phyloP scores from a whole-genome alignment of 2,113 vertebrate species.

The Apistogramma diplotaenia region DNA sequence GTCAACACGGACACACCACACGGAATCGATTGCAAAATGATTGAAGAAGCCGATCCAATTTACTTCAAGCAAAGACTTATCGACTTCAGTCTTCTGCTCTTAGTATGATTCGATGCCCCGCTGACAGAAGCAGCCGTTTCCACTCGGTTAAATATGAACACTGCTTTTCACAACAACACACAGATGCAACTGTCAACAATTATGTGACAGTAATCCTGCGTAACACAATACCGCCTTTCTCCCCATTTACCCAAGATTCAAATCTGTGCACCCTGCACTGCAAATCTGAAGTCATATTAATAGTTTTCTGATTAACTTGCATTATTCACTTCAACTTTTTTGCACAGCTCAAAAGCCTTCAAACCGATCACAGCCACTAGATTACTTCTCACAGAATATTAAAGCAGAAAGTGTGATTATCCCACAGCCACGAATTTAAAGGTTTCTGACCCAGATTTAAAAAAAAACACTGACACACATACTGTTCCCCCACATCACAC shows the following conservation, averaged over 20 bases:
- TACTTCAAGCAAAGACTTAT: slow-evolving; percentile 53
- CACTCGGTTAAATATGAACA: slow-evolving; percentile 39
- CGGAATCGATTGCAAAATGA: slow-evolving; percentile 56
- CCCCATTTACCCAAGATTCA: not conserved
- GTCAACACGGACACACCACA: slow-evolving; percentile 18
- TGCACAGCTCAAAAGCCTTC: not conserved
- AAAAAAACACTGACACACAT: slow-evolving; percentile 9
- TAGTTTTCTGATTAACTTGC: not conserved
- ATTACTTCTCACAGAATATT: slow-evolving; percentile 8
- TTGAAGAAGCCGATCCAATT: slow-evolving; percentile 64
- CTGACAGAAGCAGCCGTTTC: slow-evolving; percentile 30
- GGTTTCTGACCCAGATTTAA: slow-evolving; percentile 25
- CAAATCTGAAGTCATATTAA: not conserved
- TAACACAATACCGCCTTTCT: not conserved
- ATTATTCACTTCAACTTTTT: not conserved
- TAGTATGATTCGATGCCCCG: slow-evolving; percentile 30
- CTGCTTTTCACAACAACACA: slow-evolving; percentile 12
- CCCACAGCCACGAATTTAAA: slow-evolving; percentile 6
- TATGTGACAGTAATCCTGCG: slow-evolving; percentile 14
- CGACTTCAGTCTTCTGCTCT: slow-evolving; percentile 47
- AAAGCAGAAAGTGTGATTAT: slow-evolving; percentile 11
- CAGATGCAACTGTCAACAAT: not conserved
- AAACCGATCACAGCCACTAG: not conserved
- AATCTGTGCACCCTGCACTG: not conserved
- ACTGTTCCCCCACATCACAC: not conserved